Evolutionary conservation across 2,888 invertebrate genomes (phyloP), one percentile per base, ranked within the genome.

Genomic region (Microplitis deprimator): DNA sequence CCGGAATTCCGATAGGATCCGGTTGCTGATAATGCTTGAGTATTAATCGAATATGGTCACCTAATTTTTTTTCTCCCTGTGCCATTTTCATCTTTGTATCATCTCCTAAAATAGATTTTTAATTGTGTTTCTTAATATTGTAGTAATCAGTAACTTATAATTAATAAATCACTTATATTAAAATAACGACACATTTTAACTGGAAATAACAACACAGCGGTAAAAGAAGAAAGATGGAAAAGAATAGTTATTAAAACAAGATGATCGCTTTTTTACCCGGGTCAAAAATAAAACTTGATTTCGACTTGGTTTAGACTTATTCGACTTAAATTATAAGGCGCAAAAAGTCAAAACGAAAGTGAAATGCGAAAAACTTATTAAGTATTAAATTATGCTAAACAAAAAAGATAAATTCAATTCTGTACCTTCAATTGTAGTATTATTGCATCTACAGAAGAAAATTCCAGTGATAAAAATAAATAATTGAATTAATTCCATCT

Each of bases 1-100:
- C 95, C 0, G 96, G 96, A n/a, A 96, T 87, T 6, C 96, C 96
- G 5, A 95, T 91, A 0, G 96, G 96, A 88, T 96, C 94, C n/a
- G 93, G 92, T 85, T 96, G 93, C 88, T 96, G 95, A 89, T 94
- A 96, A 87, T 96, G 96, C 77, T 95, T 94, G 61, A 97, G 86
- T 8, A 96, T 91, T 6, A 91, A 91, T 68, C 94, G 91, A 65
- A 96, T 92, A 85, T 94, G 93, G 77, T 95, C 93, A 77, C 95
- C 94, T 68, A 96, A 90, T 84, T 93, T 94, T 85, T 93, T 92
- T 87, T 95, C 93, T 7, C 92, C 93, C 68, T 84, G 81, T 16
- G 87, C 87, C 75, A 89, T 83, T 81, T 87, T 82, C 74, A 82
- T 82, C 67, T 83, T 77, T 17, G 81, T 82, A 39, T 82, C 83